Conservation (phyloP, 2,888 invertebrate species). For the Ryuthela nishihirai region DNA sequence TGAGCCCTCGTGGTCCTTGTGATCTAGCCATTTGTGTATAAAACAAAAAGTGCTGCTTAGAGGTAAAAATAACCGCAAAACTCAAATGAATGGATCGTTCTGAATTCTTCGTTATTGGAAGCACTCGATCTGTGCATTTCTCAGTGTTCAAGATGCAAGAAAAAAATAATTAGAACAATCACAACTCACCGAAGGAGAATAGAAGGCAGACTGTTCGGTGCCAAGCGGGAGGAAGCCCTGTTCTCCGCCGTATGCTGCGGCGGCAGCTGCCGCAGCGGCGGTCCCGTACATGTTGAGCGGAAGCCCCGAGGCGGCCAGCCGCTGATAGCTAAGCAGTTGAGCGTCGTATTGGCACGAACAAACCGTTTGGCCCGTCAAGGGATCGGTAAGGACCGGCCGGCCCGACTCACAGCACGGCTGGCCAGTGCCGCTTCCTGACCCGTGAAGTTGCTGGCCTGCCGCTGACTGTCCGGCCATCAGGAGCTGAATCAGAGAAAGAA, state of each 20-base stretch:
- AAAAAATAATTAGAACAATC: no score
- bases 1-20: no score
- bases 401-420: constrained; percentile 80
- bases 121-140: no score
- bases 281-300: constrained; percentile 40
- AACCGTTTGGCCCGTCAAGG: constrained; percentile 86
- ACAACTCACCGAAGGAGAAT: constrained; percentile 53
- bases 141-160: no score
- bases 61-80: no score
- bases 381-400: constrained; percentile 78
- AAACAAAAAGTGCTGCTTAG: no score
- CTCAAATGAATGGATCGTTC: no score
- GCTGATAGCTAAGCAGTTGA: constrained; percentile 60
- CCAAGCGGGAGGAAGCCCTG: constrained; percentile 51
- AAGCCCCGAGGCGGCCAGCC: constrained; percentile 41
- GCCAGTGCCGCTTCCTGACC: constrained; percentile 14
- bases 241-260: constrained; percentile 72
- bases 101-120: no score
- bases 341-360: constrained; percentile 93
- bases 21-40: no score
- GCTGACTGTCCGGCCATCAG: constrained; percentile 37
- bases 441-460: constrained; percentile 27
- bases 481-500: constrained; percentile 13
- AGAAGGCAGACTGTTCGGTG: constrained; percentile 52
- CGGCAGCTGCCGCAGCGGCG: constrained; percentile 41